Conservation (phyloP, 2,113 vertebrate species). For the Orcinus orca region DNA sequence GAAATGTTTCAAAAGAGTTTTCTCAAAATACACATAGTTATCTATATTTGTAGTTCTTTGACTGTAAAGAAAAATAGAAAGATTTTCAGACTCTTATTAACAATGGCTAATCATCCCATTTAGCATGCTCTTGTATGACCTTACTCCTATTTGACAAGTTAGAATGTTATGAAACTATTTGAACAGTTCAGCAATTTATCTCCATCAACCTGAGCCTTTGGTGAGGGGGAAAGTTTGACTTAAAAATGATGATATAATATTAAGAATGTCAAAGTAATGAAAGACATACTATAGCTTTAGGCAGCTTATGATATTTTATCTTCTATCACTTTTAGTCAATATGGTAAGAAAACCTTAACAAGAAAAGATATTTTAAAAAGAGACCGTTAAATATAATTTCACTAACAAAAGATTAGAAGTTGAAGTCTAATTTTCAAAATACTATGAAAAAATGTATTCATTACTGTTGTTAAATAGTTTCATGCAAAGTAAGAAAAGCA, state of each 20-base stretch:
- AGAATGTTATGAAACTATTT: conserved; percentile 41
- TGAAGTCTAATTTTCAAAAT: neutral
- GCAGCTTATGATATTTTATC: conserved; percentile 8
- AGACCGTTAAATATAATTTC: neutral
- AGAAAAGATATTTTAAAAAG: neutral
- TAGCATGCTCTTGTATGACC: neutral
- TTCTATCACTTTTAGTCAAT: conserved; percentile 20
- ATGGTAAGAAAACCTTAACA: neutral
- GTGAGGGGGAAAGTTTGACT: neutral
- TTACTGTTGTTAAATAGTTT: neutral
- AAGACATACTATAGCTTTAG: neutral
- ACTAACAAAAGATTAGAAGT: neutral
- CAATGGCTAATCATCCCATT: neutral
- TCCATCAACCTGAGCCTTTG: neutral
- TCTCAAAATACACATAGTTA: neutral
- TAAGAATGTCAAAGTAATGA: conserved; percentile 37
- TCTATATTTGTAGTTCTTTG: neutral
- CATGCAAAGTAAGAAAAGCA: neutral
- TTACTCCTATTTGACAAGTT: conserved; percentile 28
- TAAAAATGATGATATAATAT: conserved; percentile 32
- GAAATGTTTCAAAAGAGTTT: conserved; percentile 9
- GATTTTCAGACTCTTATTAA: neutral
- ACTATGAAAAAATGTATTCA: neutral
- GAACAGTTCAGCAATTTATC: conserved; percentile 42
- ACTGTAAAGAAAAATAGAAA: neutral